Conservation (phyloP, 2,888 invertebrate genomes). For the Panopea generosa region DNA sequence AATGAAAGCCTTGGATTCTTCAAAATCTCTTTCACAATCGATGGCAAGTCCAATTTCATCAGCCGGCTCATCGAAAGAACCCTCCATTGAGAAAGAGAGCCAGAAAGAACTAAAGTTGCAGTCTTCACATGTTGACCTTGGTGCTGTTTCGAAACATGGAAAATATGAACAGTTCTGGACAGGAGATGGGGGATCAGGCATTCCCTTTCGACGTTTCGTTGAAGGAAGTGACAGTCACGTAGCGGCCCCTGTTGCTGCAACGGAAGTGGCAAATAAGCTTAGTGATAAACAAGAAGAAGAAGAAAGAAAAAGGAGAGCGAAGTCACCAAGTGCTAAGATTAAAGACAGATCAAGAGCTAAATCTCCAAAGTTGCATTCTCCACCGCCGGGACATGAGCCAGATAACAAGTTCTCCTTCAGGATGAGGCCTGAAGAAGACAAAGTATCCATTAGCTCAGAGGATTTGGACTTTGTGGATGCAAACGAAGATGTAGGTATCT, state of each 20-base stretch:
- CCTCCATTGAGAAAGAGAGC: constrained; percentile 47
- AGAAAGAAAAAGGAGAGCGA: constrained; percentile 72
- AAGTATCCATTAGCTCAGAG: constrained; percentile 54
- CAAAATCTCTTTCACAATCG: constrained; percentile 29
- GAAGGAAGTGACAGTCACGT: constrained; percentile 77
- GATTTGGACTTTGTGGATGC: constrained; percentile 55
- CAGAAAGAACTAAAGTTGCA: constrained; percentile 19
- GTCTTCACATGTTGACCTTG: constrained; percentile 33
- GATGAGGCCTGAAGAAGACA: constrained; percentile 41
- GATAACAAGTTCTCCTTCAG: constrained; percentile 50
- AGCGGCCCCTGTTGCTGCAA: constrained; percentile 31
- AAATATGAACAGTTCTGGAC: constrained; percentile 55
- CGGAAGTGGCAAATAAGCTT: constrained; percentile 57
- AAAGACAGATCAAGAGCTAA: constrained; percentile 81
- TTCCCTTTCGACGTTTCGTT: constrained; percentile 71
- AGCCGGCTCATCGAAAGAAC: constrained; percentile 45
- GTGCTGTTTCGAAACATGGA: constrained; percentile 28
- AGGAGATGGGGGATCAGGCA: constrained; percentile 29
- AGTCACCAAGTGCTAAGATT: constrained; percentile 82
- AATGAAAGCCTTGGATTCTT: constrained; percentile 63
- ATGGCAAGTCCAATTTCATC: constrained; percentile 41
- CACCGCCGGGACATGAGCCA: constrained; percentile 71
- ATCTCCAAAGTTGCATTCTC: constrained; percentile 78
- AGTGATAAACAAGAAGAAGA: constrained; percentile 75
- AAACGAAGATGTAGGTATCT: constrained; percentile 49